A percentile compares a stretch with the other conserved stretches of the same genome.
Evolutionary conservation across 1,140 invertebrate genomes (phyloP).

Genomic region (Trichogramma pretiosum): DNA sequence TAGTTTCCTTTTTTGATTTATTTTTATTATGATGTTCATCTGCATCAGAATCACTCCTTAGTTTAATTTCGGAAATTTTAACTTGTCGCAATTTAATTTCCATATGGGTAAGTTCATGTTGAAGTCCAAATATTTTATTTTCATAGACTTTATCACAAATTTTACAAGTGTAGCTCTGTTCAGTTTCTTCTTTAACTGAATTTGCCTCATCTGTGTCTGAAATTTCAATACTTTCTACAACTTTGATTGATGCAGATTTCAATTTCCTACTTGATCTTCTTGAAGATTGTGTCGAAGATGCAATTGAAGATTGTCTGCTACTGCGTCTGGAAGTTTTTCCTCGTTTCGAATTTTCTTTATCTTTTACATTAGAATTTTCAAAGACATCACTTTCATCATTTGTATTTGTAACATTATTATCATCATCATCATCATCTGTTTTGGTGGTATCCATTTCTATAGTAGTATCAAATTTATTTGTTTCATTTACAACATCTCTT

Average conservation of each 20-base stretch:
- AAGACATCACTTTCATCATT: too few relatives aligned
- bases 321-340: neutral
- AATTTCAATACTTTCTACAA: too few relatives aligned
- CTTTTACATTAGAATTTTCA: neutral
- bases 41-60: neutral
- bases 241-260: too few relatives aligned
- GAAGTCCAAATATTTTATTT: constrained; percentile 26
- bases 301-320: neutral
- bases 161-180: constrained; percentile 24
- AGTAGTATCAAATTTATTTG: neutral
- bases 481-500: constrained; percentile 7
- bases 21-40: too few relatives aligned
- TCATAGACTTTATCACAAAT: constrained; percentile 29
- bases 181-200: neutral
- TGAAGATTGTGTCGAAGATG: neutral
- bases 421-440: neutral
- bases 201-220: constrained; percentile 4
- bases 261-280: constrained; percentile 3
- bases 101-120: constrained; percentile 32
- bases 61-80: constrained; percentile 5
- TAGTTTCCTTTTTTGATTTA: neutral
- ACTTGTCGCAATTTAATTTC: constrained; percentile 32
- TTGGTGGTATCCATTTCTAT: neutral
- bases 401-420: neutral
- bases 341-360: neutral